These are phyloP conservation scores for Alethe diademata DNA, from an alignment of 2,113 vertebrate species.

Conservation along the genomic window DNA sequence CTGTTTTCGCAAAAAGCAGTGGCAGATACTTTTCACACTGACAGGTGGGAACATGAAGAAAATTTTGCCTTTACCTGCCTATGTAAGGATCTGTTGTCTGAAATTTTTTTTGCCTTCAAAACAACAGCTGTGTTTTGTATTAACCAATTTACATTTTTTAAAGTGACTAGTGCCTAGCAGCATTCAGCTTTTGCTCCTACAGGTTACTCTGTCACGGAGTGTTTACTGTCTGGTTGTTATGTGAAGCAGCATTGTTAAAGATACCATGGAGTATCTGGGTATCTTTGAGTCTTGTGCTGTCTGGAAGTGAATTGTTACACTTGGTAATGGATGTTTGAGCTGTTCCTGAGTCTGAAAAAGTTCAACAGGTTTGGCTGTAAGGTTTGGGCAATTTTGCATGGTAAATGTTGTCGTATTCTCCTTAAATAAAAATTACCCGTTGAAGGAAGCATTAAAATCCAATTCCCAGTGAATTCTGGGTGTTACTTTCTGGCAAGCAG, in stretches of 20 bases:
- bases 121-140: neutral
- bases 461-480: neutral
- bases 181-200: neutral
- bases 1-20: neutral
- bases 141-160: neutral
- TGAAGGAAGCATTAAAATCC: neutral
- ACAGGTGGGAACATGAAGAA: neutral
- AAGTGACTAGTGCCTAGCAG: neutral
- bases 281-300: neutral
- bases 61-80: neutral
- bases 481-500: neutral
- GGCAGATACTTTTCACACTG: neutral
- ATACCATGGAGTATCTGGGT: accelerated
- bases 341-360: neutral
- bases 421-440: neutral
- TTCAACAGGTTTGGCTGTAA: neutral
- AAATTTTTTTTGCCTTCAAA: neutral
- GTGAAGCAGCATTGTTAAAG: neutral
- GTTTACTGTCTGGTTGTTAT: neutral
- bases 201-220: neutral
- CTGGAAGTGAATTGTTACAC: neutral
- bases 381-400: neutral
- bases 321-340: neutral
- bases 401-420: neutral
- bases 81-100: neutral